Evolutionary conservation across 1,140 invertebrate species (phyloP).

Genomic region (Apocrypta bakeri): DNA sequence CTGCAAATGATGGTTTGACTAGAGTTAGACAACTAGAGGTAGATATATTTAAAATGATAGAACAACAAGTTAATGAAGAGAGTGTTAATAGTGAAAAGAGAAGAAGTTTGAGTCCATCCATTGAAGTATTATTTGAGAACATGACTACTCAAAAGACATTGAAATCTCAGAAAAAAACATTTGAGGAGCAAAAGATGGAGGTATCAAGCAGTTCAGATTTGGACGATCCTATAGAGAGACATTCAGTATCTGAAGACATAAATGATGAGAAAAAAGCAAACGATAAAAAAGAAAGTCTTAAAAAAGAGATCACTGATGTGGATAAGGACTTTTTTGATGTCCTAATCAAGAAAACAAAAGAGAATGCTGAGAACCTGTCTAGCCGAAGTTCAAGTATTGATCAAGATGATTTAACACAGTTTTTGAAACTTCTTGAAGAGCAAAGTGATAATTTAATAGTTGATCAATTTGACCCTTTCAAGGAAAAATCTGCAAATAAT

Average conservation of each 20-base stretch:
- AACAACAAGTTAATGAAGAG: constrained; percentile 68
- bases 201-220: constrained; percentile 69
- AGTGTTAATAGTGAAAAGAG: constrained; percentile 63
- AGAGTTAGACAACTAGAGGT: constrained; percentile 66
- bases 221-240: constrained; percentile 71
- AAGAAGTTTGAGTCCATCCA: constrained; percentile 55
- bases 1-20: constrained; percentile 47
- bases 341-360: constrained; percentile 65
- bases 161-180: constrained; percentile 64
- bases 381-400: constrained; percentile 69
- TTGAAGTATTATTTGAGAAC: constrained; percentile 63
- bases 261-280: constrained; percentile 55
- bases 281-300: constrained; percentile 65
- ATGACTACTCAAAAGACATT: constrained; percentile 58
- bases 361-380: constrained; percentile 64
- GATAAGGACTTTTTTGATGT: constrained; percentile 71
- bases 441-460: constrained; percentile 55
- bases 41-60: constrained; percentile 70
- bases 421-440: constrained; percentile 67
- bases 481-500: constrained; percentile 31
- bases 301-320: constrained; percentile 72
- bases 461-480: constrained; percentile 49
- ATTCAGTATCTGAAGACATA: constrained; percentile 66
- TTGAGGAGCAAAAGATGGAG: constrained; percentile 68
- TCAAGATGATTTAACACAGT: constrained; percentile 71